Base-by-base conservation (phyloP, 2,113 vertebrate species). In the Ursus arctos region DNA sequence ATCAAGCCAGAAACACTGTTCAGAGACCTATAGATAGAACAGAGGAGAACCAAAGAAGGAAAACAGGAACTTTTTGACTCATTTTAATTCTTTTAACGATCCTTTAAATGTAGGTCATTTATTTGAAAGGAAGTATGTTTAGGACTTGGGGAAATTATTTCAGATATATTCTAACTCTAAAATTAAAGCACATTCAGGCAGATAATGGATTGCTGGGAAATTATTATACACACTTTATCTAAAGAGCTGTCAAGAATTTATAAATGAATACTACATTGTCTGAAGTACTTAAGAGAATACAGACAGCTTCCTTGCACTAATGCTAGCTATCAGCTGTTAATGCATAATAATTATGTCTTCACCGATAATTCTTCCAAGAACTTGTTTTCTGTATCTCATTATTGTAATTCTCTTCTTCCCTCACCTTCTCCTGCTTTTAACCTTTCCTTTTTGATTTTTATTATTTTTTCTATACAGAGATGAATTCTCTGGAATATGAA, bases 181-280 rank as follows among this genome's bases (percentile, higher is more conserved):
- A 96, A 83, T 92, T 96, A 92, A 98, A 97, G 81, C 67, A 92
- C 47, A 95, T 43, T 76, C 55, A 63, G 63, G 63, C 59, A 98
- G 96, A 98, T 96, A 97, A 97, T 88, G 47, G 81, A 94, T 91
- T 97, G 97, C 88, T 97, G 36, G 21, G 96, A 94, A 93, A 91
- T 96, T 92, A 92, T 96, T 92, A 91, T 88, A 88, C 61, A 84
- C 12, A 22, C 90, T 95, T 97, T 96, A 82, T 97, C 95, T 95
- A 91, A 97, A 97, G 88, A 95, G 91, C 95, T 98, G 96, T 97
- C 97, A 97, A 71, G 90, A 97, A 94, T 93, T 96, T 97, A 97
- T 90, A 98, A 98, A 97, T 97, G 95, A 98, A 84, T 92, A 63
- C 71, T 57, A 79, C 92, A 82, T 97, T 97, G 91, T 97, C 91